These are phyloP conservation scores for Pristionchus exspectatus DNA, from an alignment of 2,888 invertebrate species.

Conservation along the genomic window DNA sequence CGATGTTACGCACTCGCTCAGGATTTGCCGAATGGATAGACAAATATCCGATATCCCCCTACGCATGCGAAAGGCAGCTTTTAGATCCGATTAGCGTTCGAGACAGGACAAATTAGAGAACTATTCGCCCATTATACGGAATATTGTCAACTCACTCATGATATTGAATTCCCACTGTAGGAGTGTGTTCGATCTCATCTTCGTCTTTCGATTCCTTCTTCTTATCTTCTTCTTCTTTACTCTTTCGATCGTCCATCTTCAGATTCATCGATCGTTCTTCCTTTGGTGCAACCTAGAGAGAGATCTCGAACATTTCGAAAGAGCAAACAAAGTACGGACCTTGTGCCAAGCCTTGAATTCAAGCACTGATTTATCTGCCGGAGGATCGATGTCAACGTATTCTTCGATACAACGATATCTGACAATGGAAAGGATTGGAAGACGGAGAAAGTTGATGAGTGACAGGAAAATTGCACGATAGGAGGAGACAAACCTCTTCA, in stretches of 20 bases:
- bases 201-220: neutral
- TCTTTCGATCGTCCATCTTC: conserved; percentile 31
- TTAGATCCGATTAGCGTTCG: neutral
- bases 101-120: conserved; percentile 8
- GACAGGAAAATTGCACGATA: neutral
- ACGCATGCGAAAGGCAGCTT: neutral
- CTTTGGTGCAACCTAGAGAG: conserved; percentile 27
- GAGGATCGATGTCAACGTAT: conserved; percentile 13
- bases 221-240: neutral
- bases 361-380: neutral
- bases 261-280: conserved; percentile 35
- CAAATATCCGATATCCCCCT: neutral
- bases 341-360: conserved; percentile 40
- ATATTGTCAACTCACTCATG: conserved; percentile 11
- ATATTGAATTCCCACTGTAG: neutral
- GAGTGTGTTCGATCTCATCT: neutral
- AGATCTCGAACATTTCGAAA: neutral
- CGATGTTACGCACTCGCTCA: neutral
- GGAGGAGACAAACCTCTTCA: conserved; percentile 11
- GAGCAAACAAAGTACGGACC: neutral
- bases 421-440: neutral
- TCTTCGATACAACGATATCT: conserved; percentile 46
- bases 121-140: neutral
- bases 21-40: neutral
- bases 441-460: neutral